A percentile compares a stretch with the other conserved stretches of the same genome.
phyloP scores from a whole-genome alignment of 2,113 vertebrate genomes.

The Callorhinus ursinus region DNA sequence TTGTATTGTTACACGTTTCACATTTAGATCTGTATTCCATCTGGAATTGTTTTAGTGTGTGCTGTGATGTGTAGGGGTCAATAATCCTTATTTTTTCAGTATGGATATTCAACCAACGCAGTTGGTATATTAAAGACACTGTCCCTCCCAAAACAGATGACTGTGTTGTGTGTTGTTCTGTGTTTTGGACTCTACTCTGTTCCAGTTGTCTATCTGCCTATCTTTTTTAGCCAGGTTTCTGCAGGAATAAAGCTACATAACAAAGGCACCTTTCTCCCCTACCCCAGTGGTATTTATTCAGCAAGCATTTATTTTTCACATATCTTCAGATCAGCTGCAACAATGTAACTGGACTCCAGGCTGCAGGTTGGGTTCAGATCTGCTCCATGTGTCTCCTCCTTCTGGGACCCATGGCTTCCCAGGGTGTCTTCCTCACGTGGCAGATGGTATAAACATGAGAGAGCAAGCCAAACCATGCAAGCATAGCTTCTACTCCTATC shows the following conservation, averaged over 20 bases:
- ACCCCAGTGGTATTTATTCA: background rate
- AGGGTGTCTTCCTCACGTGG: background rate
- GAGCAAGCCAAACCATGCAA: background rate
- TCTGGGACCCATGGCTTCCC: background rate
- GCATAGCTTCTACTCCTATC: background rate
- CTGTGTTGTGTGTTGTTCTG: rapidly evolving
- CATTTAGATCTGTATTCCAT: background rate
- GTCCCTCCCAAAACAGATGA: rapidly evolving
- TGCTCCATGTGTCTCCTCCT: background rate
- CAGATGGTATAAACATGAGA: background rate
- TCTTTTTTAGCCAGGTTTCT: too few species aligned
- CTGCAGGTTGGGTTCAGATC: background rate
- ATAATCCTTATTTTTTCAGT: too few species aligned
- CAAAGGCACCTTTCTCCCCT: background rate
- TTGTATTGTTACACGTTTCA: background rate
- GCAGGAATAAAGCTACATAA: background rate
- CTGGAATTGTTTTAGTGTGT: background rate
- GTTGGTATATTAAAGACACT: rapidly evolving
- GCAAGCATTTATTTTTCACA: background rate
- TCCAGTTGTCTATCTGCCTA: background rate
- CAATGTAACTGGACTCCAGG: background rate
- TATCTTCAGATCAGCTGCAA: background rate
- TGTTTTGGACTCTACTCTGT: background rate
- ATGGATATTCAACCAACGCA: rapidly evolving
- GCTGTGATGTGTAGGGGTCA: rapidly evolving